Percentiles rank a stretch among this genome's conserved stretches.
Evolutionary conservation across 2,888 invertebrate genomes (phyloP).

Genomic region (Cosmorhoe ocellata): DNA sequence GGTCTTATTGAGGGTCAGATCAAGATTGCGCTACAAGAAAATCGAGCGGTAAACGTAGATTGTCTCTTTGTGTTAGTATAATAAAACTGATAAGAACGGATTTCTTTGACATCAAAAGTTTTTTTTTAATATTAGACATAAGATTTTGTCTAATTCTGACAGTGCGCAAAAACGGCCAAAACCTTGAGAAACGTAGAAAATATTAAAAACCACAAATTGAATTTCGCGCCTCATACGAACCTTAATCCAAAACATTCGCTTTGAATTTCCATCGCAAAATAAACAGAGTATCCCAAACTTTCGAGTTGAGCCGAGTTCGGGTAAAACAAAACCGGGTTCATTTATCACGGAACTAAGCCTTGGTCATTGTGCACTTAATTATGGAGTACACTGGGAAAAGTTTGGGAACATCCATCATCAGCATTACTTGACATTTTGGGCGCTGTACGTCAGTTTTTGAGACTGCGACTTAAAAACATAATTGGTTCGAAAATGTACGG

Average conservation of each 20-base stretch:
- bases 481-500: too few species aligned
- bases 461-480: neutral
- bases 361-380: conserved; percentile 45
- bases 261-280: conserved; percentile 10
- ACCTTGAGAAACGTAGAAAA: too few species aligned
- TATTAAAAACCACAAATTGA: too few species aligned
- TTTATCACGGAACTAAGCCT: conserved; percentile 47
- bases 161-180: too few species aligned
- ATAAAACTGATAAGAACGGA: conserved; percentile 35
- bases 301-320: conserved; percentile 26
- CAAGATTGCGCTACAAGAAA: conserved; percentile 14
- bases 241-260: conserved; percentile 4
- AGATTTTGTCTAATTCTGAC: too few species aligned
- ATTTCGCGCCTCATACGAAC: too few species aligned
- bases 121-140: too few species aligned
- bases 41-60: conserved; percentile 41
- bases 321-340: conserved; percentile 42
- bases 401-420: conserved; percentile 25
- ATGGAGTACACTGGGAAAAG: conserved; percentile 36
- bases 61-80: conserved; percentile 41
- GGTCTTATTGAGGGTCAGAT: conserved; percentile 10
- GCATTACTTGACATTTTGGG: conserved; percentile 17
- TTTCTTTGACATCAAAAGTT: too few species aligned
- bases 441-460: conserved; percentile 1
- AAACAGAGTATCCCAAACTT: conserved; percentile 20